Conservation (phyloP, 2,113 vertebrate genomes). For the Stictonetta naevosa region DNA sequence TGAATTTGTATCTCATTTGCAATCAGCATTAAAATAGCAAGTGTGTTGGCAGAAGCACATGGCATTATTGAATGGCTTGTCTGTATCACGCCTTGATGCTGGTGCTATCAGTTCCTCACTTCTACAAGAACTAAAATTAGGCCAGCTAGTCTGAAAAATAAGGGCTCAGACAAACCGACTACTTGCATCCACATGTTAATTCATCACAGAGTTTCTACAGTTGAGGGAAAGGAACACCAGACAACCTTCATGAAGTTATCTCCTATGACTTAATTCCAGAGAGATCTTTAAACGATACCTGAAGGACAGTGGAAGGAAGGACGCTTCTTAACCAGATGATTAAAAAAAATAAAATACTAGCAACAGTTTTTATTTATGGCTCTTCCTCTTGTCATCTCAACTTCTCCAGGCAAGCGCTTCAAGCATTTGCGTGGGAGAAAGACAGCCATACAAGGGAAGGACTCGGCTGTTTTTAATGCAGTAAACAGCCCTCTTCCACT, state of each 20-base stretch:
- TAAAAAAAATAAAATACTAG: neutral
- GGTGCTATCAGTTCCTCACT: constrained; percentile 33
- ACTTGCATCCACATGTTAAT: neutral
- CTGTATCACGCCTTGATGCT: neutral
- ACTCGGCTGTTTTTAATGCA: neutral
- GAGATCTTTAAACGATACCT: neutral
- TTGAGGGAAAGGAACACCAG: neutral
- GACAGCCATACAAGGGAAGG: neutral
- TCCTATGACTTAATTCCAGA: neutral
- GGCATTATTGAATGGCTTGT: constrained; percentile 18
- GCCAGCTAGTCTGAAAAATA: constrained; percentile 26
- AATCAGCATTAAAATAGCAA: constrained; percentile 51
- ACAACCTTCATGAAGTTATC: neutral
- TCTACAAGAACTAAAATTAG: constrained; percentile 36
- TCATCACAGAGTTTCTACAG: neutral
- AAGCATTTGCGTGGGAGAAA: neutral
- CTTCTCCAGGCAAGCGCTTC: neutral
- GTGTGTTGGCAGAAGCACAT: constrained; percentile 15
- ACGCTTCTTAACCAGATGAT: neutral
- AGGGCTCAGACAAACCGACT: neutral
- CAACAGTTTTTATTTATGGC: neutral
- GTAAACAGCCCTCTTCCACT: neutral
- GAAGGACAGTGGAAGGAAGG: neutral
- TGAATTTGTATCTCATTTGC: constrained; percentile 11
- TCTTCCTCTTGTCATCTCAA: neutral